These are phyloP conservation scores for Pterobdella sp. DNA, from an alignment of 2,888 invertebrate species.

Conservation along the genomic window DNA sequence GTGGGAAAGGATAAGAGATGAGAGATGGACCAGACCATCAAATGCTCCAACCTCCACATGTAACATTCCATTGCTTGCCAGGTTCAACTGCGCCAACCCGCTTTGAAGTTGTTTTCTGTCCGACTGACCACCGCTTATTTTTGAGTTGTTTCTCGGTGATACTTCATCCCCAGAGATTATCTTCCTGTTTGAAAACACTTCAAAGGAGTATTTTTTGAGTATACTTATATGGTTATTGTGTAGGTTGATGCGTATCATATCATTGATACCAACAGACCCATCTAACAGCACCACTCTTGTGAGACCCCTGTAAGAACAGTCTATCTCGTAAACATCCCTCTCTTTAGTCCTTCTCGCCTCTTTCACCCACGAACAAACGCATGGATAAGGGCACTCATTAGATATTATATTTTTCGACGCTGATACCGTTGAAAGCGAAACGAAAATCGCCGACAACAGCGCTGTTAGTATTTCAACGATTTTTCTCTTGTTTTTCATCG, in stretches of 20 bases:
- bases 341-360: not conserved
- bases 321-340: not conserved
- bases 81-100: slow-evolving; percentile 12
- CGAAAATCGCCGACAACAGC: too few relatives aligned
- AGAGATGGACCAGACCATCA: not conserved
- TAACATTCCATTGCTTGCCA: slow-evolving; percentile 2
- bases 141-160: not conserved
- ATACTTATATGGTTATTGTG: slow-evolving; percentile 6
- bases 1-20: not conserved
- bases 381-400: not conserved
- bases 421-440: not conserved
- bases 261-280: not conserved
- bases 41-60: not conserved
- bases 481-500: too few relatives aligned
- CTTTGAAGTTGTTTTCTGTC: not conserved
- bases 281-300: not conserved
- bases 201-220: not conserved
- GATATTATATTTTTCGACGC: not conserved
- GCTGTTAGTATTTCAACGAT: too few relatives aligned
- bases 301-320: not conserved
- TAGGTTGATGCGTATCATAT: not conserved
- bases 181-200: not conserved
- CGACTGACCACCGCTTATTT: not conserved
- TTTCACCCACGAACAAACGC: not conserved
- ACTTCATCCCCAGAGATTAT: not conserved